A percentile compares a stretch with the other conserved stretches of the same genome.
phyloP scores from a whole-genome alignment of 2,797 vertebrate genomes.

The Ibycter americanus region DNA sequence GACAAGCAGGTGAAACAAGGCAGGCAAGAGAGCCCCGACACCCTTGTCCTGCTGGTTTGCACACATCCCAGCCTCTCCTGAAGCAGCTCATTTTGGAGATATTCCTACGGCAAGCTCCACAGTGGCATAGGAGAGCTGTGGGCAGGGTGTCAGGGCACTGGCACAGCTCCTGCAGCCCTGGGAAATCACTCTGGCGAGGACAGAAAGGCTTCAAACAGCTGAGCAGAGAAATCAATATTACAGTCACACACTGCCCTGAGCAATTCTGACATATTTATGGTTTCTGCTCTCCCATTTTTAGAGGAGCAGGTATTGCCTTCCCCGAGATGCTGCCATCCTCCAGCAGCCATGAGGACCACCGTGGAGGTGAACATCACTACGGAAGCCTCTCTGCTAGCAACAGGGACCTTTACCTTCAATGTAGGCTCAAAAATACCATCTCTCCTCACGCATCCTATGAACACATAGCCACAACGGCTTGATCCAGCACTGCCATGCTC shows the following conservation, averaged over 20 bases:
- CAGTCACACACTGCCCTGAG: not conserved
- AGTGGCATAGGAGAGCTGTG: not conserved
- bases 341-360: fast-evolving
- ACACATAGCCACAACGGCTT: fast-evolving
- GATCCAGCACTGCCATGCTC: fast-evolving
- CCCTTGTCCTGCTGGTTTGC: not conserved
- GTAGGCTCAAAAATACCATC: not conserved
- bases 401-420: not conserved
- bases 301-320: fast-evolving
- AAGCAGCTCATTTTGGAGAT: not conserved
- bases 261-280: not conserved
- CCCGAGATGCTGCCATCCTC: not conserved
- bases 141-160: not conserved
- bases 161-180: not conserved
- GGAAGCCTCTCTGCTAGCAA: fast-evolving
- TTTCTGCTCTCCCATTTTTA: not conserved
- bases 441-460: fast-evolving
- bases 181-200: not conserved
- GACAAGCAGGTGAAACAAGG: not conserved
- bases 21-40: not conserved
- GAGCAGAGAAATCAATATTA: slow-evolving; percentile 20
- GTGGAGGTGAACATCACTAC: fast-evolving
- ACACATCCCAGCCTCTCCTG: not conserved
- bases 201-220: not conserved
- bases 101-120: fast-evolving